Percentiles rank a stretch among this genome's conserved stretches.
Evolutionary conservation across 2,113 vertebrate genomes (phyloP).

Genomic region (Scartelaos histophorus): DNA sequence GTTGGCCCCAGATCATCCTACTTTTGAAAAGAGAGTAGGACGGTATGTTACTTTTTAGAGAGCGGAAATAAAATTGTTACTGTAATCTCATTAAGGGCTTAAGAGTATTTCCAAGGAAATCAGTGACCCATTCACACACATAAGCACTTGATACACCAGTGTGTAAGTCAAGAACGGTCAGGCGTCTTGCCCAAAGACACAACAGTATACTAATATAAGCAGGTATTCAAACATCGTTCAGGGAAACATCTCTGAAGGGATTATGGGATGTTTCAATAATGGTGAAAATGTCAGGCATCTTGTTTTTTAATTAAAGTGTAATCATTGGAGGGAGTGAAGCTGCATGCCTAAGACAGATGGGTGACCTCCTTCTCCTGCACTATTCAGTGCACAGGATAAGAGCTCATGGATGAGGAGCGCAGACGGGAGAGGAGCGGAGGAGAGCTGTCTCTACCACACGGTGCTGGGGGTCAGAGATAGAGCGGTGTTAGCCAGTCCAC

Average conservation of each 20-base stretch:
- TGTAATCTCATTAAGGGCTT: neutral
- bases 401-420: slow-evolving; percentile 54
- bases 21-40: neutral
- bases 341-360: slow-evolving; percentile 53
- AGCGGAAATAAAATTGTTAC: neutral
- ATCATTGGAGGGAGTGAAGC: slow-evolving; percentile 54
- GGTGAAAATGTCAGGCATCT: slow-evolving; percentile 39
- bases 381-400: slow-evolving; percentile 53
- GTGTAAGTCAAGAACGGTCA: neutral
- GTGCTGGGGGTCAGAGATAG: slow-evolving; percentile 71
- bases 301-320: slow-evolving; percentile 68
- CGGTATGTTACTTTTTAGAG: neutral
- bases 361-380: slow-evolving; percentile 59
- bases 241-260: neutral
- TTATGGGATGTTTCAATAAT: slow-evolving; percentile 19
- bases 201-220: neutral
- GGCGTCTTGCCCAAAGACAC: neutral
- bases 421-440: slow-evolving; percentile 58
- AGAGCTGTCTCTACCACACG: slow-evolving; percentile 71
- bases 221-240: neutral
- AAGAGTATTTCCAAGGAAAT: neutral
- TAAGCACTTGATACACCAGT: neutral
- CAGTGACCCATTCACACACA: neutral
- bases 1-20: neutral
- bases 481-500: slow-evolving; percentile 62